Base-by-base conservation (phyloP, 2,797 vertebrate species). In the Eospalax fontanierii region DNA sequence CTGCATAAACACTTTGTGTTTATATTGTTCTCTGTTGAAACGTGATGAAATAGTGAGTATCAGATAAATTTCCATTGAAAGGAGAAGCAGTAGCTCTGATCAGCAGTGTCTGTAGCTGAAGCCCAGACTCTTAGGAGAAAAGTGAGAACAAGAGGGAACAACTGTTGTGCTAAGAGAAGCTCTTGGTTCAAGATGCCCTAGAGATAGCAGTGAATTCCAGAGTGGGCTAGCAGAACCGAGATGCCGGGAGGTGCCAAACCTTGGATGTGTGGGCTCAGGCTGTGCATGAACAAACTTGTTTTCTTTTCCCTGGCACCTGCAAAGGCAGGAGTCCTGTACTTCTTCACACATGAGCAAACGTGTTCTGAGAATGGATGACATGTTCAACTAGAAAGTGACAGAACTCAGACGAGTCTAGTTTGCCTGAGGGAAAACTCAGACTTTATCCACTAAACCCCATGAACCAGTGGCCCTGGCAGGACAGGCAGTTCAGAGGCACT, bases 11-110 rank as follows among this genome's bases (percentile, higher is more conserved):
- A 84, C 11, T 11, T 18, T 6, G 3, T 0, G 7, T 79, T 91
- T 93, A 28, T 71, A 79, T 90, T 38, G 4, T 50, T 94, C 82
- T 95, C 57, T 94, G 54, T 81, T 22, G 73, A 95, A 90, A 85
- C 54, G 28, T n/a, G 61, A 87, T 0, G 4, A 93, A 86, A 63
- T 10, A 40, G 26, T 63, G 22, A 70, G 28, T 74, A 35, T n/a
- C 68, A 26, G 73, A 73, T 70, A 68, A 88, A 46, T 79, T 74
- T 54, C 61, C 21, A 33, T n/a, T 46, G 38, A 80, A 65, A 63
- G 40, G 35, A 86, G 63, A 46, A 2, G 4, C 59, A 75, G 65
- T 0, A 18, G 33, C 38, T 74, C 35, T 6, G n/a, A 18, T 2
- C 4, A 24, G 59, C 19, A 6, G 78, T 18, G 43, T 43, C 38